These are phyloP conservation scores for Nycteola revayana DNA, from an alignment of 2,888 invertebrate genomes.

Conservation along the genomic window DNA sequence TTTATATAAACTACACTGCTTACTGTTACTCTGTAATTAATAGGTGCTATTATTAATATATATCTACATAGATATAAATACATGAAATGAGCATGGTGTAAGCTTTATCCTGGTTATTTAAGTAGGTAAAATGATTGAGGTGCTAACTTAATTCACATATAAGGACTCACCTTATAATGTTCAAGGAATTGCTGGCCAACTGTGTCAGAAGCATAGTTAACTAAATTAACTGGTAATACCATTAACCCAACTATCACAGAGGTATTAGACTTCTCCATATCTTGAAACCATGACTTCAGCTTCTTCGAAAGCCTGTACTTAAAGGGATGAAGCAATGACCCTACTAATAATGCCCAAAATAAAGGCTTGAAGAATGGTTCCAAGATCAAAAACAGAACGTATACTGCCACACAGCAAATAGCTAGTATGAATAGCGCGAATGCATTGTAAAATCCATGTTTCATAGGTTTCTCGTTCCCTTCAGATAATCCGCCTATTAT, in stretches of 20 bases:
- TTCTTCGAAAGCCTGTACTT: conserved; percentile 90
- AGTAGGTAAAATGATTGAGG: too few relatives aligned
- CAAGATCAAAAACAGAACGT: conserved; percentile 91
- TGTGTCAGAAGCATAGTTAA: conserved; percentile 88
- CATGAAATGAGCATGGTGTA: too few relatives aligned
- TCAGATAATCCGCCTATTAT: conserved; percentile 86
- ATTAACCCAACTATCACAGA: conserved; percentile 83
- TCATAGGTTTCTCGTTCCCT: conserved; percentile 93
- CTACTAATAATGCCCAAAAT: conserved; percentile 97
- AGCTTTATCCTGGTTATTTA: too few relatives aligned
- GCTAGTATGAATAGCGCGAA: conserved; percentile 89
- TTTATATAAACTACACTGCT: too few relatives aligned
- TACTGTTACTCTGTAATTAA: too few relatives aligned
- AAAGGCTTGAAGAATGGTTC: conserved; percentile 96
- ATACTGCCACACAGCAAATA: conserved; percentile 85
- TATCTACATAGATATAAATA: too few relatives aligned
- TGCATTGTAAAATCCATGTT: conserved; percentile 95
- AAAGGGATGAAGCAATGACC: conserved; percentile 98
- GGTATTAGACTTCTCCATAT: conserved; percentile 84
- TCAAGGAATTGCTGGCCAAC: conserved; percentile 87
- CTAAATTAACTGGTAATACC: conserved; percentile 87
- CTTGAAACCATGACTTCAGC: conserved; percentile 90
- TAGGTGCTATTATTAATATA: too few relatives aligned
- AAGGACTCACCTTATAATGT: conserved; percentile 77
- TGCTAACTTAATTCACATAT: too few relatives aligned